Percentiles rank a stretch among this genome's conserved stretches.
Evolutionary conservation across 2,113 vertebrate genomes (phyloP).

Genomic region (Podiceps cristatus): DNA sequence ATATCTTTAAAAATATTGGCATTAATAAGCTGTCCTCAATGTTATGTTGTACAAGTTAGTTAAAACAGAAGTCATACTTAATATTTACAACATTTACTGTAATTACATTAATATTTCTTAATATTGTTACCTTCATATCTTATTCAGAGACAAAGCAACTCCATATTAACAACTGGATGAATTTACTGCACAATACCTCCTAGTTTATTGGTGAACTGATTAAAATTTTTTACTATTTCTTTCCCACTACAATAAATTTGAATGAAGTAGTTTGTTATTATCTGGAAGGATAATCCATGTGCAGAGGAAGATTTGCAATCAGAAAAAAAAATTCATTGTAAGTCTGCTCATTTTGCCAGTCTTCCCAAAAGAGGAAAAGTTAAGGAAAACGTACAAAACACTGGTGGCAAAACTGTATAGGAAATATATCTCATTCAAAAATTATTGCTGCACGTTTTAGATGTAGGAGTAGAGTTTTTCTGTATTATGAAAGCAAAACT

Average conservation of each 20-base stretch:
- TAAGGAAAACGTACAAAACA: background rate
- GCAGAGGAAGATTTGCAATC: background rate
- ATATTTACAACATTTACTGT: background rate
- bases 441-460: background rate
- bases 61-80: background rate
- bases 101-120: background rate
- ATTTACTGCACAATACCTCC: background rate
- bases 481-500: rapidly evolving
- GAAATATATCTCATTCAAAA: background rate
- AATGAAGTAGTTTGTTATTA: background rate
- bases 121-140: background rate
- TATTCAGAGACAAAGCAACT: background rate
- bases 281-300: background rate
- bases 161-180: background rate
- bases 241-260: background rate
- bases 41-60: background rate
- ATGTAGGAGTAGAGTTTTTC: background rate
- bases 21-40: background rate
- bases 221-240: background rate
- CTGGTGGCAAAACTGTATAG: background rate
- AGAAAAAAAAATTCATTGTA: background rate
- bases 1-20: background rate
- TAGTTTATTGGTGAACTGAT: background rate
- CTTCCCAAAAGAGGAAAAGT: background rate
- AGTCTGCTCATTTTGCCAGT: background rate